phyloP scores from a whole-genome alignment of 2,797 vertebrate species.

The Margarornis squamiger region DNA sequence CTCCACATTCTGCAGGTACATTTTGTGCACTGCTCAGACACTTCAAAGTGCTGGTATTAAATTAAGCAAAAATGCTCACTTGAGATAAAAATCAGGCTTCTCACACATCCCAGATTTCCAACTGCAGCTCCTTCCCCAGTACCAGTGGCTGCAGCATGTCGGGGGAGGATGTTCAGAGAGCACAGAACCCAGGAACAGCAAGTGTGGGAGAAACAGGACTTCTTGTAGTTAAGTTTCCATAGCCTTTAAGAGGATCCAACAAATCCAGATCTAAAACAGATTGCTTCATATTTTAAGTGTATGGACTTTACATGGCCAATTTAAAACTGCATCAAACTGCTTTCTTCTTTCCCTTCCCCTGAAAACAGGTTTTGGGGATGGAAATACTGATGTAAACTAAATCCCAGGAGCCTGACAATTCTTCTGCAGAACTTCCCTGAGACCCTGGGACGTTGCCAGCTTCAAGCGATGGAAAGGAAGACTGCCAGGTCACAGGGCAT shows the following conservation, averaged over 20 bases:
- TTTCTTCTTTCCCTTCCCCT: background rate
- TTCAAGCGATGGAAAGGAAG: conserved; percentile 24
- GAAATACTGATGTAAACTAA: conserved; percentile 56
- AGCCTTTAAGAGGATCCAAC: conserved; percentile 1
- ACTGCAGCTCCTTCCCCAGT: background rate
- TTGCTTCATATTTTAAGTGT: background rate
- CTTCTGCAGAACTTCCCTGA: conserved; percentile 55
- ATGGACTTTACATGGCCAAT: background rate
- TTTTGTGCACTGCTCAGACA: background rate
- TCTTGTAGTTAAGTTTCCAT: background rate
- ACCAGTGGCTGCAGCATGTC: accelerated
- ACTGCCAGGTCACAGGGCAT: conserved; percentile 61
- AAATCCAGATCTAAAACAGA: background rate
- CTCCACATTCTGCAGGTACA: background rate
- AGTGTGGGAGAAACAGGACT: background rate
- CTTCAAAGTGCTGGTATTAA: background rate
- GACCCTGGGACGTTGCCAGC: conserved; percentile 28
- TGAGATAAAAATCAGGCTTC: background rate
- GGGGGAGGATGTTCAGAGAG: background rate
- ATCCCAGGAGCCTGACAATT: conserved; percentile 55
- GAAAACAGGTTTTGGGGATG: conserved; percentile 5
- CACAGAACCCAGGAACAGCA: background rate
- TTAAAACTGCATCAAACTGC: conserved; percentile 3
- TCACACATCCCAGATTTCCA: background rate
- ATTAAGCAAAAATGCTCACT: background rate